Base-by-base conservation (phyloP, 2,888 invertebrate species). In the Margaritifera margaritifera region DNA sequence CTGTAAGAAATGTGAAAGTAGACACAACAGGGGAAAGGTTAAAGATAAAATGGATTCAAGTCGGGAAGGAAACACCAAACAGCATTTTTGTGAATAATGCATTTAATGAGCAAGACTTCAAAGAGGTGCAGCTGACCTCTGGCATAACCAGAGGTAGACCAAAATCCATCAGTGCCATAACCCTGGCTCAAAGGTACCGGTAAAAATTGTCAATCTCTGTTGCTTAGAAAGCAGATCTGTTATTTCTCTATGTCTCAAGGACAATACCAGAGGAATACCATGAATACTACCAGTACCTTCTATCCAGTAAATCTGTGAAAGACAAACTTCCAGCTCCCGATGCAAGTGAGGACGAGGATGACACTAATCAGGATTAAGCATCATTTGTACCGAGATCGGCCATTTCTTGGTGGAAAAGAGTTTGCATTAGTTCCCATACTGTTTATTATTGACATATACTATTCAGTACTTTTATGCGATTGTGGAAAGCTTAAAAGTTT, bases 151-250 rank as follows among this genome's bases (percentile, higher is more conserved):
- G 51, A 62, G 52, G 24, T 52, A 51, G 52, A n/a, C 25, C 50
- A n/a, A 24, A 4, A 4, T 11, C 11, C 51, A 27, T 27, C 27
- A 27, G 2, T 27, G 27, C 27, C 4, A 27, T 4, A 27, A 27
- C 4, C 27, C 27, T 27, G 27, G 27, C 27, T 27, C 2, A 27
- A 24, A 52, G 52, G 50, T 62, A 52, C 52, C 42, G 51, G 51
- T 50, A 62, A 24, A 62, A 62, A 31, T 22, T 62, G 22, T 22
- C 42, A 51, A 62, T 62, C 24, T 62, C 62, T 62, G 50, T 52
- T 51, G 50, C 52, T 51, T 51, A 62, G 51, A 50, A 62, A 42
- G 1, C 50, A n/a, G 6, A 52, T 51, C 52, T 50, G 15, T 51
- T 50, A 27, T 2, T 22, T 25, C 52, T 1, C 22, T 15, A 5